Conservation (phyloP, 37 sponge, comb jelly and placozoan species). For the Eunapius fragilis region DNA sequence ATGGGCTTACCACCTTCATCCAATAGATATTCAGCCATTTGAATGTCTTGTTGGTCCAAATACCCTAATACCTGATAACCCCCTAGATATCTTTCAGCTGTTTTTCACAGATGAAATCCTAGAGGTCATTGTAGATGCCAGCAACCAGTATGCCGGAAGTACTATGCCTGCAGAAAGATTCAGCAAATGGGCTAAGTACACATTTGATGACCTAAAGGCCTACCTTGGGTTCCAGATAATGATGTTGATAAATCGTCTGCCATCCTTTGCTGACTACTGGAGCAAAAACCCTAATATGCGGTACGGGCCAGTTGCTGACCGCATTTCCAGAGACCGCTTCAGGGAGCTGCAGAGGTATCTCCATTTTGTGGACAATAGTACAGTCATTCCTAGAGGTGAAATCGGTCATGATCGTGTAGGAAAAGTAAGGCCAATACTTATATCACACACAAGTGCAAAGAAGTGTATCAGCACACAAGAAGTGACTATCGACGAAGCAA, state of each 20-base stretch:
- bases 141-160: slow-evolving; percentile 26
- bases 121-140: slow-evolving; percentile 15
- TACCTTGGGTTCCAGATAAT: slow-evolving; percentile 27
- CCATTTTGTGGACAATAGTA: slow-evolving; percentile 31
- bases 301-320: slow-evolving; percentile 19
- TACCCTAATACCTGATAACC: background rate
- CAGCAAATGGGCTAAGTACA: slow-evolving; percentile 3
- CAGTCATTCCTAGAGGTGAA: slow-evolving; percentile 10
- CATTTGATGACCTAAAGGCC: slow-evolving; percentile 17
- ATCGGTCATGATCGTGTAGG: slow-evolving; percentile 24
- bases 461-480: slow-evolving; percentile 1
- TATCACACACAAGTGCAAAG: background rate
- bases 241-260: slow-evolving; percentile 15
- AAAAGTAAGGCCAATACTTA: slow-evolving; percentile 31
- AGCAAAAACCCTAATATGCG: background rate
- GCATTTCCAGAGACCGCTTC: slow-evolving; percentile 30
- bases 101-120: slow-evolving; percentile 24
- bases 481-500: slow-evolving; percentile 39
- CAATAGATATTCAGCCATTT: slow-evolving; percentile 7
- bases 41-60: slow-evolving; percentile 24
- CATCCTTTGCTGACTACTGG: slow-evolving; percentile 39
- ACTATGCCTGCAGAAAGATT: slow-evolving; percentile 11
- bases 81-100: slow-evolving; percentile 22
- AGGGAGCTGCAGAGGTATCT: slow-evolving; percentile 36
- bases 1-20: background rate